Base-by-base conservation (phyloP, 2,113 vertebrate species). In the Gallinago paraguaiae region DNA sequence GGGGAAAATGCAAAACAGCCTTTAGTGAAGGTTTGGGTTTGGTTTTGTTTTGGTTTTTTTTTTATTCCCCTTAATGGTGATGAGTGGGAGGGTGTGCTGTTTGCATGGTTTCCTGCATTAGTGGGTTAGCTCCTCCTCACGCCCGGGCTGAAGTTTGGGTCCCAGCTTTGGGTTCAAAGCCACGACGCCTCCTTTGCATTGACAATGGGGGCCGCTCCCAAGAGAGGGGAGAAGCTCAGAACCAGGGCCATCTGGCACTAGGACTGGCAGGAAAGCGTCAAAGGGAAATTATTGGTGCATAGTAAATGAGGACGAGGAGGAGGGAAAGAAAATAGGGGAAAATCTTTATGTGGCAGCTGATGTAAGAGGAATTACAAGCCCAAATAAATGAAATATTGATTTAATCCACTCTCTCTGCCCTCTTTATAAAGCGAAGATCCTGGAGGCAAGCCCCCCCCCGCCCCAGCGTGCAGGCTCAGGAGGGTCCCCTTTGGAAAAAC, bases 241-340 rank as follows among this genome's bases (percentile, higher is more conserved):
- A 90, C 97, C 3, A 28, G 85, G 94, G 95, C 97, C 97, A 98
- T 97, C 97, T 98, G 97, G 96, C 96, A 95, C 88, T 53, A 75
- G 91, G 82, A 92, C 89, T 72, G 93, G 93, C 93, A 97, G 80
- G 92, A 92, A 91, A 95, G 86, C 84, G 95, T 94, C 91, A 96
- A 97, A 96, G 92, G 93, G 95, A 98, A 97, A 97, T 96, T 95
- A 96, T 72, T 97, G 96, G 94, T 91, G 97, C 95, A 96, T 75
- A 96, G 91, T 96, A 97, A 97, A 97, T 95, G 84, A 96, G 95
- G 90, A 95, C 5, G 83, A 97, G 89, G 95, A 95, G 79, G 92
- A 83, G 80, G 93, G 94, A 78, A 90, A 94, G 94, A 93, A 92
- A 88, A 91, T 25, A 88, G 91, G 56, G 45, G 63, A 16, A 95